Evolutionary conservation across 2,797 vertebrate genomes (phyloP).

Genomic region (Crocidura indochinensis): DNA sequence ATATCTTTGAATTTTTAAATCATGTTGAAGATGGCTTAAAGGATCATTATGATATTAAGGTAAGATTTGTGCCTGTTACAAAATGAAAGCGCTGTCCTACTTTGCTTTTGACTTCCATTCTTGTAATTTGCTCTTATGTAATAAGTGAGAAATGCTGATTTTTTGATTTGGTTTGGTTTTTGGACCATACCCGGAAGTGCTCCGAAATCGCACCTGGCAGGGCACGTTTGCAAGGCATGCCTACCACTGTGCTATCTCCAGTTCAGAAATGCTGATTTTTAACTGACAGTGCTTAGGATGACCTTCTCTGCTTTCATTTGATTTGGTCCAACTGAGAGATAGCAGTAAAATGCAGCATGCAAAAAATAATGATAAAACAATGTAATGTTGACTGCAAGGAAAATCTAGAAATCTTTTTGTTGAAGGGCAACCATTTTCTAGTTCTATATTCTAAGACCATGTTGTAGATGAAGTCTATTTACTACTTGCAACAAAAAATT

Average conservation of each 20-base stretch:
- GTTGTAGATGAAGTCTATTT: not conserved
- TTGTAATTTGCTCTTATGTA: conserved; percentile 38
- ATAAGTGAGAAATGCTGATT: conserved; percentile 34
- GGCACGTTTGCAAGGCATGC: too few relatives aligned
- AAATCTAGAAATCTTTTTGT: conserved; percentile 38
- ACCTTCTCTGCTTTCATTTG: too few relatives aligned
- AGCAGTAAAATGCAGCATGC: not conserved
- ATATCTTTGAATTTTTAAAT: conserved; percentile 97
- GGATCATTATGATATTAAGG: conserved; percentile 97
- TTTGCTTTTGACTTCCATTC: not conserved
- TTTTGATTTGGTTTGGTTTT: too few relatives aligned
- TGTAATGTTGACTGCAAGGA: not conserved
- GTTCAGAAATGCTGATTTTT: not conserved
- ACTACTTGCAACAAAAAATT: conserved; percentile 6
- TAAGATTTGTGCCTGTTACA: conserved; percentile 84
- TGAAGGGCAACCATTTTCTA: conserved; percentile 36
- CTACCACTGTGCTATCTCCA: too few relatives aligned
- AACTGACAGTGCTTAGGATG: too few relatives aligned
- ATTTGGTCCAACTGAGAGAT: too few relatives aligned
- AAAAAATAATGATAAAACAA: not conserved
- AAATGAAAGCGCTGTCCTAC: not conserved
- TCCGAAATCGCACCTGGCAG: too few relatives aligned
- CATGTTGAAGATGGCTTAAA: conserved; percentile 97
- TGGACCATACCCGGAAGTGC: too few relatives aligned
- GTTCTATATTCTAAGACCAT: conserved; percentile 18